phyloP scores from a whole-genome alignment of 2,888 invertebrate species.

The Micoletzkya japonica region DNA sequence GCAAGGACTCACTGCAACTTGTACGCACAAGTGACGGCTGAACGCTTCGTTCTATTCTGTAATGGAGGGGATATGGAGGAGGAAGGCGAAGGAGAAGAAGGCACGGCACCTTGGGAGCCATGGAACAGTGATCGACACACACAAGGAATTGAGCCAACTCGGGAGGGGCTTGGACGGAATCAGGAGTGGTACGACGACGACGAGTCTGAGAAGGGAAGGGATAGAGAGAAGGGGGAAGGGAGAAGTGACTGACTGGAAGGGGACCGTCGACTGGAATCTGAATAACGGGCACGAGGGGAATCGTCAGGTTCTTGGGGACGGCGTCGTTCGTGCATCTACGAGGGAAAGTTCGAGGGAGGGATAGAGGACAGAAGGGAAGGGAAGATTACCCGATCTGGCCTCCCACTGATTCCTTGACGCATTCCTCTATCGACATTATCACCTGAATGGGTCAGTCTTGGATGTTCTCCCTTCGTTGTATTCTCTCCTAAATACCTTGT shows the following conservation, averaged over 20 bases:
- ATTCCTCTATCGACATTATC: constrained; percentile 17
- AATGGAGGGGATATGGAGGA: not conserved
- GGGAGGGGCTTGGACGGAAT: constrained; percentile 39
- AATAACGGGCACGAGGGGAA: constrained; percentile 59
- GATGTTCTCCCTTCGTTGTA: not conserved
- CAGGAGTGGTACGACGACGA: constrained; percentile 9
- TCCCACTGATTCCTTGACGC: constrained; percentile 19
- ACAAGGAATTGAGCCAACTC: constrained; percentile 56
- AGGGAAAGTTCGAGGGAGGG: not conserved
- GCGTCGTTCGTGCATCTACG: constrained; percentile 57
- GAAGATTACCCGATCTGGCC: not conserved
- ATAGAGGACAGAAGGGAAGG: not conserved
- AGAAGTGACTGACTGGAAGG: not conserved
- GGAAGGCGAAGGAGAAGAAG: no score
- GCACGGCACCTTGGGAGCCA: constrained; percentile 35
- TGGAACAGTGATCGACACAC: constrained; percentile 61
- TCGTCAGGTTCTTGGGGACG: constrained; percentile 57
- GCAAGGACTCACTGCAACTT: constrained; percentile 23
- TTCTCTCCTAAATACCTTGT: constrained; percentile 23
- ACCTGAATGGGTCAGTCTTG: constrained; percentile 8
- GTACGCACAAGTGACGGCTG: constrained; percentile 24
- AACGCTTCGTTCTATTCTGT: not conserved
- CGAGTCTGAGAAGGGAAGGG: constrained; percentile 2
- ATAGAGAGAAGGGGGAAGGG: no score
- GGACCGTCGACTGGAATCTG: constrained; percentile 38